Base-by-base conservation (phyloP, 2,888 invertebrate species). In the Pseudococcus viburni region DNA sequence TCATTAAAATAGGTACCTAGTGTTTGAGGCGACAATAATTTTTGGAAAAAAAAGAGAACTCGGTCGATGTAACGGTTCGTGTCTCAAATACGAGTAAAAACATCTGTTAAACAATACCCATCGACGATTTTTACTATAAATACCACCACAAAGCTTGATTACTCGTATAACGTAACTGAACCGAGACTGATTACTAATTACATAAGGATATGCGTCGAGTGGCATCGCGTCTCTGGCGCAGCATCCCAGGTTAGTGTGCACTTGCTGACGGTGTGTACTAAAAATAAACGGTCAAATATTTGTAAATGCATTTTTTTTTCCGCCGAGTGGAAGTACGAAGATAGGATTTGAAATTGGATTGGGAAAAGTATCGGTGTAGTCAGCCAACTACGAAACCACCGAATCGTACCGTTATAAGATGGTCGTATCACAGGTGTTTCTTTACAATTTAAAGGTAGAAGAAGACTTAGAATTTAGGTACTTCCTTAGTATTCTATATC, bases 131-230 rank as follows among this genome's bases (percentile, higher is more conserved):
- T 73, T 33, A 83, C 42, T 33, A 83, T n/a, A 83, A 83, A 83
- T 83, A 83, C 46, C 80, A 83, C 80, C 80, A 83, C 80, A 83
- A 83, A 83, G 80, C 46, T 46, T 83, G 80, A 83, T 83, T 83
- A 42, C 42, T 42, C 42, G 42, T 42, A 42, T 42, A 83, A 83
- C 80, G 80, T 83, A 42, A 46, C 46, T 46, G 80, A 83, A 46
- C 80, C 80, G 80, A 83, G 46, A 83, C 80, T 83, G 80, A 83
- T 83, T 83, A 83, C 42, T 46, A 83, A 83, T 46, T 83, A 83
- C 19, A 83, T 83, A 46, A 83, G 42, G 46, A 42, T 46, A 46
- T 83, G 22, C 46, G 80, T 19, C 46, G 17, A 39, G 80, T 42
- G 2, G 46, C 42, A 19, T 46, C 19, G 11, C 4, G 19, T 83